A percentile compares a stretch with the other conserved stretches of the same genome.
phyloP scores from a whole-genome alignment of 2,113 vertebrate genomes.

The Nannospalax galili region DNA sequence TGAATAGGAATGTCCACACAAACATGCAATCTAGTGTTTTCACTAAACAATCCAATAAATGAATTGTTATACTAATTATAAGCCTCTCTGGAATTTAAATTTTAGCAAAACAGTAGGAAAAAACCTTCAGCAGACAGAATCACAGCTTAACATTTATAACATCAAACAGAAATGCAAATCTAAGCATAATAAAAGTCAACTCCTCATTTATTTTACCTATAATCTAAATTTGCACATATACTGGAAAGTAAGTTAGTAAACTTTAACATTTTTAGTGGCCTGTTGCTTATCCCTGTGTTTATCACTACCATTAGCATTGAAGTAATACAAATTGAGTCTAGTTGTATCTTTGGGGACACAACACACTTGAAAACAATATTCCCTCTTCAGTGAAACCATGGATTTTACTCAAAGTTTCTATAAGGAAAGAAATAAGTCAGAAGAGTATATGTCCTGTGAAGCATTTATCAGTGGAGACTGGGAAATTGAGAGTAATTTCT shows the following conservation, averaged over 20 bases:
- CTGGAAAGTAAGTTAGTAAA: background rate
- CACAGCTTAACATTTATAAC: background rate
- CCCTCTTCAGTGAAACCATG: background rate
- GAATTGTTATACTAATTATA: background rate
- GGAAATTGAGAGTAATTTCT: background rate
- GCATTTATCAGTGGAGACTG: too few species aligned
- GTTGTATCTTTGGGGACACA: background rate
- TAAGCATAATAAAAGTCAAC: background rate
- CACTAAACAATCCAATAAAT: background rate
- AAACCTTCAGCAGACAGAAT: background rate
- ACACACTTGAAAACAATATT: background rate
- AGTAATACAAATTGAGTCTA: background rate
- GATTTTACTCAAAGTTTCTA: background rate
- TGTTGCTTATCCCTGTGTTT: too few species aligned
- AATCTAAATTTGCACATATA: background rate
- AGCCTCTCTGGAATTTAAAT: background rate
- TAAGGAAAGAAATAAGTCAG: background rate
- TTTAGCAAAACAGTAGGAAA: background rate
- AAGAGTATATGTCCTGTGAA: background rate
- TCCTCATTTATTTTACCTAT: background rate
- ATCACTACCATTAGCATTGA: background rate
- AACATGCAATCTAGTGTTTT: background rate
- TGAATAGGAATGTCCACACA: background rate
- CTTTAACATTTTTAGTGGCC: background rate
- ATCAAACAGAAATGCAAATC: background rate